Conservation (phyloP, 2,888 invertebrate species). For the Cosmia pyralina region DNA sequence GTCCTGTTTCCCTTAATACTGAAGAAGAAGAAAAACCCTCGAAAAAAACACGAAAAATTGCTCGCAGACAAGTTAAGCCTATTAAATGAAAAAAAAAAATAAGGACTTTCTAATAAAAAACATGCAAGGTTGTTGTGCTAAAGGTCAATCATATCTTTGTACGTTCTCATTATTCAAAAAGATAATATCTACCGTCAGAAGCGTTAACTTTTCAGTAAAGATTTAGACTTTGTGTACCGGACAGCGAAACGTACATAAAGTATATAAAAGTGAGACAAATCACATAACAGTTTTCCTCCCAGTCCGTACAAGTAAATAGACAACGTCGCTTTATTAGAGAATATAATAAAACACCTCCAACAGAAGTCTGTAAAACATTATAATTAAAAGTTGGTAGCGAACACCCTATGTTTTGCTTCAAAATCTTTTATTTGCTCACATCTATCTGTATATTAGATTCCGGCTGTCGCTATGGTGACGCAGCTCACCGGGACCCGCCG, state of each 20-base stretch:
- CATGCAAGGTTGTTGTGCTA: too few relatives aligned
- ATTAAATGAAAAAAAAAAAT: neutral
- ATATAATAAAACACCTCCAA: slow-evolving; percentile 37
- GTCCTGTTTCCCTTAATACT: neutral
- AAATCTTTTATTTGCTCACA: slow-evolving; percentile 71
- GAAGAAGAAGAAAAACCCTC: neutral
- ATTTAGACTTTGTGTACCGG: neutral
- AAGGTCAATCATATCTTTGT: slow-evolving; percentile 12
- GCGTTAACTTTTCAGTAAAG: neutral
- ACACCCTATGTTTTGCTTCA: slow-evolving; percentile 68
- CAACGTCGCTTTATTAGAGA: slow-evolving; percentile 17
- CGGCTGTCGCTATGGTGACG: slow-evolving; percentile 83
- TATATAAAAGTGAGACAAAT: slow-evolving; percentile 15
- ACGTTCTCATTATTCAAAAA: slow-evolving; percentile 1
- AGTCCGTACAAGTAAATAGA: neutral
- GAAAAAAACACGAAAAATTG: neutral
- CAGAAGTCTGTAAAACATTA: slow-evolving; percentile 49
- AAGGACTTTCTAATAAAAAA: too few relatives aligned
- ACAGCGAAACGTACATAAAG: neutral
- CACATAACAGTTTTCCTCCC: slow-evolving; percentile 19
- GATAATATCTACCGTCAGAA: neutral
- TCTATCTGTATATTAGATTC: slow-evolving; percentile 76
- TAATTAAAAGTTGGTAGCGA: slow-evolving; percentile 62
- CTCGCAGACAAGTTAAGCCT: neutral
- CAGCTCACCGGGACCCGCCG: slow-evolving; percentile 78